These are phyloP conservation scores for Oncopodura yosiiana DNA, from an alignment of 1,140 invertebrate genomes.

Conservation along the genomic window DNA sequence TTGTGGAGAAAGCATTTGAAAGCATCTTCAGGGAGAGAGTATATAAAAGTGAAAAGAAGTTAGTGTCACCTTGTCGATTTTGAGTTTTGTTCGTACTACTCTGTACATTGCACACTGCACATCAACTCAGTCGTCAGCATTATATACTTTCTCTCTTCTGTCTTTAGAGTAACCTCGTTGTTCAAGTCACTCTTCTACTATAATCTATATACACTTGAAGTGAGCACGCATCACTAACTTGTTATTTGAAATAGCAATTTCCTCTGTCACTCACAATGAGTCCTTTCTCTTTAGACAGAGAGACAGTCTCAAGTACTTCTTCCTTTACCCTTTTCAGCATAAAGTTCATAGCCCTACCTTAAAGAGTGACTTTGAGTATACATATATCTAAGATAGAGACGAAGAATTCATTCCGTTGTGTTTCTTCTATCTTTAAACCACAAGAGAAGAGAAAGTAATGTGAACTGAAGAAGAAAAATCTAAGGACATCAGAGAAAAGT, in stretches of 20 bases:
- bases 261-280: slow-evolving; percentile 30
- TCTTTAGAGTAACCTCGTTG: background rate
- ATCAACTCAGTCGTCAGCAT: slow-evolving; percentile 5
- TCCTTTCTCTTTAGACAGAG: too few relatives aligned
- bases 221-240: slow-evolving; percentile 29
- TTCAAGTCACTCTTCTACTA: background rate
- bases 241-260: slow-evolving; percentile 33
- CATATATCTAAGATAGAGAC: too few relatives aligned
- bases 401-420: too few relatives aligned
- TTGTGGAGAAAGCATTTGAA: too few relatives aligned
- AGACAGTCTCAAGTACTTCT: too few relatives aligned
- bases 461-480: too few relatives aligned
- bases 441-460: too few relatives aligned
- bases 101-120: background rate
- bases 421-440: too few relatives aligned
- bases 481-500: too few relatives aligned
- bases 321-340: too few relatives aligned
- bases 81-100: background rate
- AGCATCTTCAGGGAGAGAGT: background rate
- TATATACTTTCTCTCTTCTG: background rate
- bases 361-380: too few relatives aligned
- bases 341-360: too few relatives aligned
- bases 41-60: background rate
- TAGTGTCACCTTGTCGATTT: background rate
- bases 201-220: background rate